Base-by-base conservation (phyloP, 1,140 invertebrate species). In the Drosophila bocqueti region DNA sequence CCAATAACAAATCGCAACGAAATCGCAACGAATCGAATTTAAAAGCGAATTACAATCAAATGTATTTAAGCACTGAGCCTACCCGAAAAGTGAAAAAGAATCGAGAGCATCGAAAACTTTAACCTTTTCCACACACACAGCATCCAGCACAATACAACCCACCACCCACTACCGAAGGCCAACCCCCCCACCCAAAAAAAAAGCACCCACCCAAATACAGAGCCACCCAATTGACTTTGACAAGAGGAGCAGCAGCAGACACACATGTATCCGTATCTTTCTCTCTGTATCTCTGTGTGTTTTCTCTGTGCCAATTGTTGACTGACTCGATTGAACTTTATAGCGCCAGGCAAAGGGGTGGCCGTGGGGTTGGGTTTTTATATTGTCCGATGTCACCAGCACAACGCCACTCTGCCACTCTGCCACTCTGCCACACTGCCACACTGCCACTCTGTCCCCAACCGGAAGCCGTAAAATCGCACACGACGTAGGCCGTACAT, bases 41-140 rank as follows among this genome's bases (percentile, higher is more conserved):
- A 90, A 89, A 89, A 89, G 84, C 84, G 84, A 79, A 89, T 89
- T 90, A 89, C 84, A 90, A 89, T 89, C 84, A 89, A 89, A 89
- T 87, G 84, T 87, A 81, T 90, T 89, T 89, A 89, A 90, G 85
- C 71, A 89, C 68, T 81, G 83, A 89, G 84, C 85, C 81, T 77
- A 76, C 52, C 76, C 43, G 60, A 69, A 55, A 69, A 77, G 64
- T 63, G 59, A 52, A 42, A 72, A 59, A 58, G 38, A 62, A 63
- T 69, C 24, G 64, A 42, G 52, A 68, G 58, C 59, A 49, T 26
- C 52, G 42, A 83, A 86, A 86, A 80, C 73, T 83, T 79, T 73
- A 83, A 83, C 82, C 83, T 82, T 59, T 76, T 13, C 1, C 50
- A 31, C 34, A 24, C 34, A 29, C 65, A 43, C 34, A 15, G 26